Percentiles rank a stretch among this genome's conserved stretches.
Evolutionary conservation across 2,888 invertebrate genomes (phyloP).

Genomic region (Amorpha juglandis): DNA sequence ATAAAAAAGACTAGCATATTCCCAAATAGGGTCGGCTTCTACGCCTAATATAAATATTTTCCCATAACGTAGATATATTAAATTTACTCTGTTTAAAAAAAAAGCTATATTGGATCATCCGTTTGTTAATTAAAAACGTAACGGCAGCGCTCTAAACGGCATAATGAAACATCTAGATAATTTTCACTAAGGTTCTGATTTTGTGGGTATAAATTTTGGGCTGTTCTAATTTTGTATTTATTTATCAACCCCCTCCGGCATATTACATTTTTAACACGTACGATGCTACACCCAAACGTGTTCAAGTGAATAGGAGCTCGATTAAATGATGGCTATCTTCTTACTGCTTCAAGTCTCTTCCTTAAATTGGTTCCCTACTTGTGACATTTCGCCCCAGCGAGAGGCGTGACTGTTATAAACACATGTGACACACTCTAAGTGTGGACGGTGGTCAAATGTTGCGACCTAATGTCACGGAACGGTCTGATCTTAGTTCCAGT

Average conservation of each 20-base stretch:
- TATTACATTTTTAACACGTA: constrained; percentile 39
- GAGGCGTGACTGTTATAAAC: too few species aligned
- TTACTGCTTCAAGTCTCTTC: constrained; percentile 48
- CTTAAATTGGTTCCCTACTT: neutral
- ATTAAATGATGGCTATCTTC: constrained; percentile 55
- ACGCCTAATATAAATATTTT: neutral
- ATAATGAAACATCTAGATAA: neutral
- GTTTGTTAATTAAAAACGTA: constrained; percentile 24
- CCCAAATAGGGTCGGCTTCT: too few species aligned
- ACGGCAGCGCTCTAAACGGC: neutral
- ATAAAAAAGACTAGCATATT: too few species aligned
- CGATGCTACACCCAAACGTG: constrained; percentile 51
- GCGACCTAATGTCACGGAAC: too few species aligned
- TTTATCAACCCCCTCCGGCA: constrained; percentile 1
- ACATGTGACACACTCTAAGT: too few species aligned
- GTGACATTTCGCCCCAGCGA: too few species aligned
- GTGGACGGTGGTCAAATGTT: too few species aligned
- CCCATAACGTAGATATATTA: neutral
- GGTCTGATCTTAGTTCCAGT: too few species aligned
- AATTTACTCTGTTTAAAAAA: neutral
- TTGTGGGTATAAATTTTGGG: neutral
- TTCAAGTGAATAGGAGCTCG: constrained; percentile 53
- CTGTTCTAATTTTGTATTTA: neutral
- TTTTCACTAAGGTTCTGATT: neutral
- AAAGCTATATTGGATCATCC: neutral